A percentile compares a stretch with the other conserved stretches of the same genome.
Conservation (phyloP, 2,888 invertebrate genomes). For the Plebejus argus region DNA sequence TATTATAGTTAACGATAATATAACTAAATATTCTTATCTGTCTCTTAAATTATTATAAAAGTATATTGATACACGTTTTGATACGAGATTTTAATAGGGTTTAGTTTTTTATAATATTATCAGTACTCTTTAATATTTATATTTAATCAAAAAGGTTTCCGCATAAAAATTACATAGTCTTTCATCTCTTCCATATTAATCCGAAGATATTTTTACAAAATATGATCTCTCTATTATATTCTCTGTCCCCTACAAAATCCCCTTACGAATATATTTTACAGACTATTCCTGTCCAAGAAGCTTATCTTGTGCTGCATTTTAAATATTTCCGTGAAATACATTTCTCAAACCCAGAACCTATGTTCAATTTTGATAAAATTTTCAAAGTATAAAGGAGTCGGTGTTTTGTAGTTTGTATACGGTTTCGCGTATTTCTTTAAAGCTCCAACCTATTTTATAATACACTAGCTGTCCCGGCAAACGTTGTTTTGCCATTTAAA, state of each 20-base stretch:
- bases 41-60: too few species aligned
- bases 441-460: background rate
- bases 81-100: too few species aligned
- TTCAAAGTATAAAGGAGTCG: background rate
- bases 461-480: too few species aligned
- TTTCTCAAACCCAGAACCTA: background rate
- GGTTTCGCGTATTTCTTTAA: background rate
- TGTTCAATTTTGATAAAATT: constrained; percentile 1
- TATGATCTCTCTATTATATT: background rate
- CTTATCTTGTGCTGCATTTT: background rate
- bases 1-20: background rate
- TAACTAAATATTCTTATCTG: background rate
- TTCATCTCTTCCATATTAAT: background rate
- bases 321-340: background rate
- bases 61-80: too few species aligned
- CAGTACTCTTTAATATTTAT: too few species aligned
- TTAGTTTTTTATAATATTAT: too few species aligned
- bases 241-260: background rate
- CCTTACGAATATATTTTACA: background rate
- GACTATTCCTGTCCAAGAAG: background rate
- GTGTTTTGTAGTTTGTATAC: background rate
- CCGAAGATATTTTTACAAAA: background rate
- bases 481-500: too few species aligned
- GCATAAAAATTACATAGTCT: too few species aligned
- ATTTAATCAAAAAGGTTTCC: too few species aligned